Evolutionary conservation across 1,140 invertebrate species (phyloP).

Genomic region (Aphis craccivora): DNA sequence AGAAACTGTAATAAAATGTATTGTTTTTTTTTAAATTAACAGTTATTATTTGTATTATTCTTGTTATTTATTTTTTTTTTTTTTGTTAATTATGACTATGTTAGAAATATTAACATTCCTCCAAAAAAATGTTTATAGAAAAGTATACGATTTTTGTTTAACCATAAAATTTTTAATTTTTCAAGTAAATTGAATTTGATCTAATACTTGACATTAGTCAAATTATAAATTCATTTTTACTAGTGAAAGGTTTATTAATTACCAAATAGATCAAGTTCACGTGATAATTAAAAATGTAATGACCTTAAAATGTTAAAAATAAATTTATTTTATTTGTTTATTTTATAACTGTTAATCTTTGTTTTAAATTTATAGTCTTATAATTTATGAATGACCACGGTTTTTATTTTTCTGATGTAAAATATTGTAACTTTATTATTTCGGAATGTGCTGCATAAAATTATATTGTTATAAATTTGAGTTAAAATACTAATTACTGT

Average conservation of each 20-base stretch:
- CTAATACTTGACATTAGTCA: background rate
- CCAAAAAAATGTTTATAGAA: background rate
- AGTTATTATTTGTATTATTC: background rate
- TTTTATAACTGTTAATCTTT: background rate
- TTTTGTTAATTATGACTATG: background rate
- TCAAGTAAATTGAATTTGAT: conserved; percentile 7
- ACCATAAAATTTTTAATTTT: background rate
- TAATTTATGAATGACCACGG: background rate
- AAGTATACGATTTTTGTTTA: background rate
- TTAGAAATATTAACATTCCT: conserved; percentile 29
- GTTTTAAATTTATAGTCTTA: background rate
- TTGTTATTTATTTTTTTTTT: background rate
- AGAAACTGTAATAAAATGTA: background rate
- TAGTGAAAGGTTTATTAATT: background rate
- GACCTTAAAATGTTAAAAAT: background rate
- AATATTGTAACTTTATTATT: background rate
- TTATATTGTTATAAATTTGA: background rate
- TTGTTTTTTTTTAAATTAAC: background rate
- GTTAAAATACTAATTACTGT: too few species aligned
- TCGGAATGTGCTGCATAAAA: background rate
- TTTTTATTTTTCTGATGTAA: background rate
- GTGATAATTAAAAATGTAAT: background rate
- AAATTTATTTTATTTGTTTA: background rate
- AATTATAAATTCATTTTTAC: background rate
- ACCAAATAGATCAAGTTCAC: conserved; percentile 1